Evolutionary conservation across 2,888 invertebrate genomes (phyloP), one percentile per base, ranked within the genome.

Genomic region (Thumatha senex): DNA sequence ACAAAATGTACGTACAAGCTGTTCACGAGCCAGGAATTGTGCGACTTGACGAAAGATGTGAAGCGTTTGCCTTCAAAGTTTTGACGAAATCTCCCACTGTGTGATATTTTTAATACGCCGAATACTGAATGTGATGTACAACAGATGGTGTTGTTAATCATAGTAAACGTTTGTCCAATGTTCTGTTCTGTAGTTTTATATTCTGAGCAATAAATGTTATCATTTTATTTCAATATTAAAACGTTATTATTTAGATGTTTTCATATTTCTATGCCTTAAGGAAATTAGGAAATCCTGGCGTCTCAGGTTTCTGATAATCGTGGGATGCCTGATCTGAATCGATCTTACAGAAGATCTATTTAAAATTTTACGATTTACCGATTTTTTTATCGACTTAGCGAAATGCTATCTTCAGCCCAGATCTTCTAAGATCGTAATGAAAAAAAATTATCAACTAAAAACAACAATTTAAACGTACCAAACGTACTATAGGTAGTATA

Each of bases 51-150:
- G 61, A 65, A 34, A 50, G 65, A 65, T 29, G 34, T 18, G 51
- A 24, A 53, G 36, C 55, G 58, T 56, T 49, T 55, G 52, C 41
- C 36, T 30, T 40, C 33, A 53, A 40, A 44, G 48, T 54, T 61
- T 54, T 67, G 67, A 58, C 54, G 51, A 55, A 61, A 65, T 52
- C 49, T 35, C 48, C 44, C 53, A 51, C 58, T 44, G 40, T 49
- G 52, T 42, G 56, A 45, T 63, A 64, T 63, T 65, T 67, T 54
- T 65, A 60, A 48, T 18, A 47, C 40, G 35, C 36, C 13, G 15
- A 46, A 38, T 48, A 47, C 43, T 45, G 39, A 40, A 51, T 48
- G 10, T 14, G 49, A 46, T 43, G 52, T 42, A 51, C 9, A 35
- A 41, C 52, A 67, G 40, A 66, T 59, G 46, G 46, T 53, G 36